Evolutionary conservation across 2,113 vertebrate species (phyloP).

Genomic region (Podarcis muralis): DNA sequence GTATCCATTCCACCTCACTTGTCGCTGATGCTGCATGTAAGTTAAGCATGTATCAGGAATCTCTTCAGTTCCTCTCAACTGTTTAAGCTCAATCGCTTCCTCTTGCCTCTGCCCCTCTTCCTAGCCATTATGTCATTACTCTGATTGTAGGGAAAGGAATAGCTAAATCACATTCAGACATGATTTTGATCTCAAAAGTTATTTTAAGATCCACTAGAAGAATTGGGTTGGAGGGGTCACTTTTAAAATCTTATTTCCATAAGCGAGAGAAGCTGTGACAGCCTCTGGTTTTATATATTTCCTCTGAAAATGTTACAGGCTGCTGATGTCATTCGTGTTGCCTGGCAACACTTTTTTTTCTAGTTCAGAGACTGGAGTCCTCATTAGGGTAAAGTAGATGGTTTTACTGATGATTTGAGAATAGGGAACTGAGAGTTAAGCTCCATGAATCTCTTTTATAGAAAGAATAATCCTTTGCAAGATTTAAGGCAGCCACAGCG

Average conservation of each 20-base stretch:
- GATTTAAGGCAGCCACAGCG: constrained; percentile 36
- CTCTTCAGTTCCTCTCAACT: constrained; percentile 29
- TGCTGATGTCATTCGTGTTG: constrained; percentile 81
- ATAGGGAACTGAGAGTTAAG: constrained; percentile 39
- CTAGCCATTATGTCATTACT: constrained; percentile 23
- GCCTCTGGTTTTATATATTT: constrained; percentile 10
- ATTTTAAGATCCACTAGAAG: constrained; percentile 20
- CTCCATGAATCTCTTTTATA: constrained; percentile 48
- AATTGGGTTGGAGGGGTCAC: not conserved
- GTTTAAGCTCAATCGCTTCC: constrained; percentile 28
- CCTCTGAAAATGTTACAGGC: constrained; percentile 52
- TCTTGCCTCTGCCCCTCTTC: constrained; percentile 23
- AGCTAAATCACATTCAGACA: constrained; percentile 37
- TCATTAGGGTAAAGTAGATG: constrained; percentile 60
- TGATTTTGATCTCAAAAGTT: not conserved
- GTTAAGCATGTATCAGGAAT: constrained; percentile 7
- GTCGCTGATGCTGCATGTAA: not conserved
- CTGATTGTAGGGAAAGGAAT: constrained; percentile 35
- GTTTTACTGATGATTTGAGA: constrained; percentile 62
- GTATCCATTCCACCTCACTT: not conserved
- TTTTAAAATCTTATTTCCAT: constrained; percentile 12
- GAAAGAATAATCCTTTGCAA: constrained; percentile 53
- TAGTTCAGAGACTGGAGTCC: constrained; percentile 67
- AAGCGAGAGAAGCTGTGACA: constrained; percentile 26
- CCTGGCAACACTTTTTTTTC: constrained; percentile 77